Percentiles rank a stretch among this genome's conserved stretches.
Evolutionary conservation across 2,888 invertebrate genomes (phyloP).

Genomic region (Netelia fuscicornis): DNA sequence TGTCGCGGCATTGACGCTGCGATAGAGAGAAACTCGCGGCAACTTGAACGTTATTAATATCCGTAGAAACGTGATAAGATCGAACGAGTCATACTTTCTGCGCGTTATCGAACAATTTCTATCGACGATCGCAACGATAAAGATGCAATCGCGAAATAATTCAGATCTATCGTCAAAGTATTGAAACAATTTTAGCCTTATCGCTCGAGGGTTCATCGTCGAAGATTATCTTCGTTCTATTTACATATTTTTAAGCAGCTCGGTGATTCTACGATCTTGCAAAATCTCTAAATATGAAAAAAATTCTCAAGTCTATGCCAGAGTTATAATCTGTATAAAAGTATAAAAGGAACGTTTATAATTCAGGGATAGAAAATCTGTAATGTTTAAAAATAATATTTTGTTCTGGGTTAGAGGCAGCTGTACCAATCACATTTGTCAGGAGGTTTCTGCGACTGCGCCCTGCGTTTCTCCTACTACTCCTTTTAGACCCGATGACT

Average conservation of each 20-base stretch:
- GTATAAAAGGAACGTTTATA: no score
- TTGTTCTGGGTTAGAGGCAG: not conserved
- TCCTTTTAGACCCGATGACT: constrained; percentile 53
- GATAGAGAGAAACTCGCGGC: not conserved
- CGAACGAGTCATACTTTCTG: not conserved
- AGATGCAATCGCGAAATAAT: no score
- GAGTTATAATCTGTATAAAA: no score
- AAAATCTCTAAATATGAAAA: not conserved
- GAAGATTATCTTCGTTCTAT: not conserved
- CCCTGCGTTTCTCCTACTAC: constrained; percentile 50
- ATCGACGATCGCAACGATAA: not conserved
- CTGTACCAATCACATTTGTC: not conserved
- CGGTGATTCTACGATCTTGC: not conserved
- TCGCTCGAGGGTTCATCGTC: not conserved
- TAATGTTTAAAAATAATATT: constrained; percentile 4
- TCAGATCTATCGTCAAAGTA: no score
- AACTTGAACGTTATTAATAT: not conserved
- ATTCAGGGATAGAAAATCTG: not conserved
- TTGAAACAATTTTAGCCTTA: not conserved
- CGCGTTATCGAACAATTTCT: not conserved
- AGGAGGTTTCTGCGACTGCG: constrained; percentile 44
- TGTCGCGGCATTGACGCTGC: not conserved
- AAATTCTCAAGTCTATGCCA: not conserved
- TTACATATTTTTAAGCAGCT: not conserved
- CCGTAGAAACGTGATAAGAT: not conserved